Evolutionary conservation across 2,797 vertebrate genomes (phyloP), one percentile per base, ranked within the genome.

Genomic region (Acomys russatus): DNA sequence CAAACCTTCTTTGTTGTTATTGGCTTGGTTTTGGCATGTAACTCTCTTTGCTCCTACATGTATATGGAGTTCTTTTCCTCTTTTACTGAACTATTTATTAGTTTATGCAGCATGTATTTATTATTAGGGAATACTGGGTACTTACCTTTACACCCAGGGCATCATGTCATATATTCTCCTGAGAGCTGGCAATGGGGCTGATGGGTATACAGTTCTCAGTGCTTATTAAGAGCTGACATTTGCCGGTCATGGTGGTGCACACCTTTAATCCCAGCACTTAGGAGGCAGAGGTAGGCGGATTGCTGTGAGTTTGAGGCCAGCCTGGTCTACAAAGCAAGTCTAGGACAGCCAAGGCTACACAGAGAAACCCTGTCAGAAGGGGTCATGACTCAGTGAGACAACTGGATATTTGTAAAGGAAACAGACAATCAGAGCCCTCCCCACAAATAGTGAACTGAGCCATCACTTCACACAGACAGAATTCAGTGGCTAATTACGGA

Each of bases 401-500:
- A 61, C 28, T 49, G 38, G 76, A 22, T 83, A 77, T 59, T 44
- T 93, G 9, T 92, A 89, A 71, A 59, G 76, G 15, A 88, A 88
- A 92, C 44, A 80, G 54, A 35, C 35, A 92, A 7, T 38, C 78
- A 23, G 17, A 91, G 38, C 25, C 4, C 54, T 12, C 66, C 35
- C 44, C 44, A 44, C 1, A 66, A 85, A 82, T 30, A 88, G 74
- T 28, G 6, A 79, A 63, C 20, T 54, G 12, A 94, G 49, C 10
- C n/a, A 10, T 79, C 25, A 54, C 30, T 76, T 51, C 83, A 9
- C 61, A 30, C 11, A 89, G 56, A 66, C 28, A 87, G 80, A 91
- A 91, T 85, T 85, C 73, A 92, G 76, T 56, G 78, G 76, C 38
- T 85, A 91, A 85, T 49, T 79, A 94, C 59, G 74, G 87, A 9